Evolutionary conservation across 2,888 invertebrate genomes (phyloP).

Genomic region (Lamproptera curius): DNA sequence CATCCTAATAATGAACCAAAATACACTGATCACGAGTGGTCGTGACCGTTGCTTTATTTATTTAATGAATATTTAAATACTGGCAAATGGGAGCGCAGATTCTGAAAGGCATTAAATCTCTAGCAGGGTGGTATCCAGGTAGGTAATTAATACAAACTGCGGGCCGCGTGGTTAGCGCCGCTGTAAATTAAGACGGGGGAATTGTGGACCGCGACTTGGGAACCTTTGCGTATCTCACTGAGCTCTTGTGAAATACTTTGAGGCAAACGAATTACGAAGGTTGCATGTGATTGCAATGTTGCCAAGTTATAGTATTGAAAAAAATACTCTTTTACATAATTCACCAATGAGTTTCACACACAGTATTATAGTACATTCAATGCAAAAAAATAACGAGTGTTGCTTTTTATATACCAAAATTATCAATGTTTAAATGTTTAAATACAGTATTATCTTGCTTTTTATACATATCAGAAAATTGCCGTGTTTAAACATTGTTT

Average conservation of each 20-base stretch:
- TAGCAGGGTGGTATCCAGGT: slow-evolving; percentile 50
- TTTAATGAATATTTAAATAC: slow-evolving; percentile 56
- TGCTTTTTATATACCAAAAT: too few species aligned
- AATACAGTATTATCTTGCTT: too few species aligned
- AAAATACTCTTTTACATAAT: too few species aligned
- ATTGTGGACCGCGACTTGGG: slow-evolving; percentile 50
- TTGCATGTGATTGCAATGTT: slow-evolving; percentile 52
- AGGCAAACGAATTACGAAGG: slow-evolving; percentile 37
- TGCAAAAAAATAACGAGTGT: too few species aligned
- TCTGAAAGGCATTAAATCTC: slow-evolving; percentile 58
- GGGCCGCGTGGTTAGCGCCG: slow-evolving; percentile 62
- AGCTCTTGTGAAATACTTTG: slow-evolving; percentile 41
- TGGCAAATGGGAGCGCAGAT: slow-evolving; percentile 57
- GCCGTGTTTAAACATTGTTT: too few species aligned
- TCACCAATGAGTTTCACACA: too few species aligned
- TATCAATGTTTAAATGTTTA: too few species aligned
- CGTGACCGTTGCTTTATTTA: slow-evolving; percentile 18
- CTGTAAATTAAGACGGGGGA: slow-evolving; percentile 61
- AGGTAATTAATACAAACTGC: slow-evolving; percentile 75
- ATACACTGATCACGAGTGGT: too few species aligned
- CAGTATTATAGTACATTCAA: too few species aligned
- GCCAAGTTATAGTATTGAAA: too few species aligned
- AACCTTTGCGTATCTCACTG: slow-evolving; percentile 39
- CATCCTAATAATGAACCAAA: too few species aligned
- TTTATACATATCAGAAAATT: too few species aligned